These are phyloP conservation scores for Onychomys arenicola DNA, from an alignment of 2,797 vertebrate species.

Conservation along the genomic window DNA sequence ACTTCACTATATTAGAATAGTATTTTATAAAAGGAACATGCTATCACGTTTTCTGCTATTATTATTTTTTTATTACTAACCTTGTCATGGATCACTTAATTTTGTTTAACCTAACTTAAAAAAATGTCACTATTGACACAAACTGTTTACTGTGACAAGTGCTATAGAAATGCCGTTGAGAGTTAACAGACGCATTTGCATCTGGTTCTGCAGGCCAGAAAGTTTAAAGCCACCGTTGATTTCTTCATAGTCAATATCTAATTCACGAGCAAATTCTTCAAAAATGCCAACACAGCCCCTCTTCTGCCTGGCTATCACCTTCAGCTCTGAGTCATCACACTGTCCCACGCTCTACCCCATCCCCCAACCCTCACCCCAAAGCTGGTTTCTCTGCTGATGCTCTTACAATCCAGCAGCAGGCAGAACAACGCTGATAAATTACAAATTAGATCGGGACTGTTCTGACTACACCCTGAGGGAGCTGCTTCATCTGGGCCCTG, in stretches of 20 bases:
- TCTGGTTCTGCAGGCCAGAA: neutral
- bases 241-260: neutral
- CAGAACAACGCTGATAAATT: neutral
- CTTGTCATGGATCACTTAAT: conserved; percentile 16
- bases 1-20: neutral
- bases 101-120: conserved; percentile 21
- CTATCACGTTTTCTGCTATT: conserved; percentile 22
- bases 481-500: neutral
- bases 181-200: conserved; percentile 47
- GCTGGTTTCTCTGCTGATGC: neutral
- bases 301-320: neutral
- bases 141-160: conserved; percentile 45
- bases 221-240: neutral
- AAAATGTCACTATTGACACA: neutral
- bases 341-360: neutral
- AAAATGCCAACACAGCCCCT: neutral
- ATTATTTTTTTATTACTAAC: conserved; percentile 30
- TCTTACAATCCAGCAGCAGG: neutral
- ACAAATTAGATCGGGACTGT: neutral
- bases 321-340: neutral
- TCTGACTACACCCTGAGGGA: neutral
- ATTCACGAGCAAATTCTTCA: neutral
- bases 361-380: neutral
- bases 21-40: neutral
- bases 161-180: conserved; percentile 3